Percentiles rank a stretch among this genome's conserved stretches.
These are phyloP conservation scores for Operophtera brumata DNA, from an alignment of 2,888 invertebrate genomes.

Conservation along the genomic window DNA sequence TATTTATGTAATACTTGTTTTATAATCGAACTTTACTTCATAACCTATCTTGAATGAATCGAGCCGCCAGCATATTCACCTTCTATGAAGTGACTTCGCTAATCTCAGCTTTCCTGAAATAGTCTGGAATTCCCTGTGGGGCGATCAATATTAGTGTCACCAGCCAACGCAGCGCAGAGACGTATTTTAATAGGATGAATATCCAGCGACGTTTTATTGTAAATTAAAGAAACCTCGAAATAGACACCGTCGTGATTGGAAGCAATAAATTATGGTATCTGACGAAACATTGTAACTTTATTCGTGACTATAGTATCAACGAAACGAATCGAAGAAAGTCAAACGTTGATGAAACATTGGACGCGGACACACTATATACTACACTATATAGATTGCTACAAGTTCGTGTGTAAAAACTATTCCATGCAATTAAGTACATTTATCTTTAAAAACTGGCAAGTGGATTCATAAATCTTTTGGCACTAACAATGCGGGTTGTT, in stretches of 20 bases:
- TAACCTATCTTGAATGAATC: not conserved
- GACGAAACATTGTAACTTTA: constrained; percentile 19
- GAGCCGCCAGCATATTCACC: constrained; percentile 2
- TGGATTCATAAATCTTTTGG: not conserved
- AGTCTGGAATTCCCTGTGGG: constrained; percentile 58
- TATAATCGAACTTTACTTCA: not conserved
- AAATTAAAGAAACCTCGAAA: constrained; percentile 13
- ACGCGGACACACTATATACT: constrained; percentile 5
- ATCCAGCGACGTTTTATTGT: constrained; percentile 9
- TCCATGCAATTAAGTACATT: not conserved
- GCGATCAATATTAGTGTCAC: constrained; percentile 51
- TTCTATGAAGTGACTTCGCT: constrained; percentile 49
- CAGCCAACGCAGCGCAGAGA: constrained; percentile 20
- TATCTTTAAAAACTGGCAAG: not conserved
- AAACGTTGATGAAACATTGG: constrained; percentile 18
- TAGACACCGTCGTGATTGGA: constrained; percentile 17
- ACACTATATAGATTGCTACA: constrained; percentile 8
- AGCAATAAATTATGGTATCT: constrained; percentile 17
- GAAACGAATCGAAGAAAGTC: constrained; percentile 35
- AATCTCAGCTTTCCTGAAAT: constrained; percentile 64
- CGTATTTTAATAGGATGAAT: constrained; percentile 36
- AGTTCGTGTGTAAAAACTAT: constrained; percentile 4
- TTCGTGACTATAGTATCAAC: constrained; percentile 30
- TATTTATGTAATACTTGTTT: no score
- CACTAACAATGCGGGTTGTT: no score